A percentile compares a stretch with the other conserved stretches of the same genome.
These are phyloP conservation scores for Zeuzera pyrina DNA, from an alignment of 2,888 invertebrate genomes.

Conservation along the genomic window DNA sequence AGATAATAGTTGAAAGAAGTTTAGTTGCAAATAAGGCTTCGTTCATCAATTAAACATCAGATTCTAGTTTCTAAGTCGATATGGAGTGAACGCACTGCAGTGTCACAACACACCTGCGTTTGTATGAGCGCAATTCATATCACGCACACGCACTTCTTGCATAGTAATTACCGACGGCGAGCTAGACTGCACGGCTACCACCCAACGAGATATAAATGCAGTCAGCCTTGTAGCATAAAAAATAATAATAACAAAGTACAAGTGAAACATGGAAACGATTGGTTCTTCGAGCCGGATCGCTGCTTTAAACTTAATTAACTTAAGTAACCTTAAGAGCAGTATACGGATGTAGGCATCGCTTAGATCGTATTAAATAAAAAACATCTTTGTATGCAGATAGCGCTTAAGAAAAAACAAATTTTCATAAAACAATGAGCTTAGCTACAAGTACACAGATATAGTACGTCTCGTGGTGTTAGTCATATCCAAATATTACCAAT, in stretches of 20 bases:
- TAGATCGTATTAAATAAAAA: too few species aligned
- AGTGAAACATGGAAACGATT: not conserved
- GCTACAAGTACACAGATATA: too few species aligned
- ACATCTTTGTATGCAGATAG: too few species aligned
- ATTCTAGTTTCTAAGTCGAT: slow-evolving; percentile 8
- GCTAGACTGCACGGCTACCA: slow-evolving; percentile 16
- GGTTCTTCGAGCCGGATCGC: not conserved
- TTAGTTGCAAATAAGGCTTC: slow-evolving; percentile 11
- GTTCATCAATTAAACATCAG: slow-evolving; percentile 19
- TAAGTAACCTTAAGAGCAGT: too few species aligned
- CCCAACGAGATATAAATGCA: slow-evolving; percentile 6
- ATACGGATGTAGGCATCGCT: too few species aligned
- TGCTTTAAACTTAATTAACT: too few species aligned
- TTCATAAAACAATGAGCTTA: too few species aligned
- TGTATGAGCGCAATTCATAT: slow-evolving; percentile 20
- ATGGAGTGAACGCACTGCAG: slow-evolving; percentile 21
- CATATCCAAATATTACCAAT: not conserved
- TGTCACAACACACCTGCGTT: slow-evolving; percentile 4
- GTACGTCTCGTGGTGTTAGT: too few species aligned
- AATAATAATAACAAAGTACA: not conserved
- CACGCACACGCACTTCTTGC: slow-evolving; percentile 25
- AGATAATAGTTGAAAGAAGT: too few species aligned
- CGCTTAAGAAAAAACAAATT: too few species aligned
- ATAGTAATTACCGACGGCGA: slow-evolving; percentile 24
- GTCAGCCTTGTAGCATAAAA: not conserved